Evolutionary conservation across 2,797 vertebrate species (phyloP), one percentile per base, ranked within the genome.

Genomic region (Hoplostethus atlanticus): DNA sequence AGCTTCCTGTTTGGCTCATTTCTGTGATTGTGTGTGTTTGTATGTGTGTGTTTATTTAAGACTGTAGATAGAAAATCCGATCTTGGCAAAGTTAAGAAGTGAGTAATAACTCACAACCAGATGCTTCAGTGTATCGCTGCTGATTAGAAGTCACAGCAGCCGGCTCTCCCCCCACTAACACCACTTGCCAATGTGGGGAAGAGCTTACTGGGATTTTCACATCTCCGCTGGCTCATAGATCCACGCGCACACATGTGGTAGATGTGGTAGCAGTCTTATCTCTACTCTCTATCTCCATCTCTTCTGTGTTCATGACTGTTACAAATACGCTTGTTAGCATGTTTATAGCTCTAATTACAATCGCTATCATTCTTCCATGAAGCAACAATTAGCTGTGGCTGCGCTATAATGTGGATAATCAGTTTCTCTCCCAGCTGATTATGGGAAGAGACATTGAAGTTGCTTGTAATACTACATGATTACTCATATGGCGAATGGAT

Each of bases 341-440:
- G 90, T 91, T 89, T 85, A 88, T 89, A 66, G 84, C 81, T 76
- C 84, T 79, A 88, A 91, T 91, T 90, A 84, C 62, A 90, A 89
- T 91, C 77, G 88, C 83, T 67, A 87, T 84, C 81, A 84, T 85
- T 88, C 87, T 77, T 87, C 80, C 60, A 59, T 77, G 70, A 92
- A 89, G 87, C 77, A 81, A 86, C 80, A 89, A 89, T 91, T 90
- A 84, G 86, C 79, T 80, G 36, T 66, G 62, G 82, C 71, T 64
- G 71, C 68, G 64, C 73, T 70, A 75, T 77, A 79, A 81, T 77
- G 79, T 73, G 77, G 83, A 59, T 88, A 88, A 94, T 91, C 54
- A 82, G 91, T 93, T 91, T 89, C 70, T 71, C 73, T 77, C 76
- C 58, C 3, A 25, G 73, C 73, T 77, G 64, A 84, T 91, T 81